Evolutionary conservation across 2,888 invertebrate species (phyloP), one percentile per base, ranked within the genome.

Genomic region (Microdon myrmicae): DNA sequence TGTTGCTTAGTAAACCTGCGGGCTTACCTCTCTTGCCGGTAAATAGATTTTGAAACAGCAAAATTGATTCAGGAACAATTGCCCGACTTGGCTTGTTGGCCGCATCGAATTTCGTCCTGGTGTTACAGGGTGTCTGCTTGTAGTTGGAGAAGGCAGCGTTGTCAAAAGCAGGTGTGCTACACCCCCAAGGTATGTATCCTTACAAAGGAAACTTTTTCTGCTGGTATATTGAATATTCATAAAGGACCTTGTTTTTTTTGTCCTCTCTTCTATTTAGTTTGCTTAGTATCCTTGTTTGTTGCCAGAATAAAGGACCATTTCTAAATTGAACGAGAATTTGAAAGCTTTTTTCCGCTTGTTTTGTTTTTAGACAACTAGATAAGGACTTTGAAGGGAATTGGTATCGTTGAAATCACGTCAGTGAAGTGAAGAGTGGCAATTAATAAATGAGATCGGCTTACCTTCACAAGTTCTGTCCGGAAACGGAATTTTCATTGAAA

Each of bases 61-160:
- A 54, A 61, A 61, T 61, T 61, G 61, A 61, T 56, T 61, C 56
- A 61, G 45, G 56, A 39, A 61, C 56, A 56, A 61, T 61, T 55
- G 61, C 55, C 61, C 56, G 61, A 56, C 44, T 61, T 35, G 39
- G 35, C 56, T 49, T 61, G 34, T 38, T 48, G 29, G 38, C 47
- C 12, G 29, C 26, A 7, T 29, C 34, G 38, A 13, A n/a, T 16
- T 26, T 25, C 54, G 9, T n/a, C n/a, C 44, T 29, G 4, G 20
- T 37, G 20, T 10, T 19, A 26, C 31, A 12, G 23, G 19, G 31
- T 43, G 23, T 28, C 25, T 8, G 7, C n/a, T 10, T 23, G 16
- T 8, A 38, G 13, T 23, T 7, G 4, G 7, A 8, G 9, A 10
- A 22, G 25, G 32, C 14, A 14, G 34, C 13, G 12, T 34, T 19